These are phyloP conservation scores for Drosophila melanogaster DNA, from an alignment of 1,140 invertebrate genomes.

Conservation along the genomic window DNA sequence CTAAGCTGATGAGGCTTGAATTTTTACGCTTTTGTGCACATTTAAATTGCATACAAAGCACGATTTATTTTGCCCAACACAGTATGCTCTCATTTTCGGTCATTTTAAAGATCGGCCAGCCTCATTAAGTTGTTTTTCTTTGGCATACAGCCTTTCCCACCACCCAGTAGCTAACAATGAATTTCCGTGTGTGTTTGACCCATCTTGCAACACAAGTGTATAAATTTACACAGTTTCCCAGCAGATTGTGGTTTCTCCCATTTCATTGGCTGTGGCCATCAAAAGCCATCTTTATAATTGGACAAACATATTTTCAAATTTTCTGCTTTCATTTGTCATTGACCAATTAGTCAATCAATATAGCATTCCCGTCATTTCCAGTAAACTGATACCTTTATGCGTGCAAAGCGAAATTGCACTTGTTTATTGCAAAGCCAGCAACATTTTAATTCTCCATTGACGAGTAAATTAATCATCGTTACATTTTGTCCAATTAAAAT, in stretches of 20 bases:
- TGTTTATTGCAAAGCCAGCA: background rate
- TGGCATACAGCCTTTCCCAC: background rate
- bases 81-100: background rate
- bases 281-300: slow-evolving; percentile 6
- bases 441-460: background rate
- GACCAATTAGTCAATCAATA: slow-evolving; percentile 21
- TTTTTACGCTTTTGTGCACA: slow-evolving; percentile 19
- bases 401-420: slow-evolving; percentile 9
- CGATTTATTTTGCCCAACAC: background rate
- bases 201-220: background rate
- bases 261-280: no score
- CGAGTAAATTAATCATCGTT: slow-evolving; percentile 9
- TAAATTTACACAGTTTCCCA: background rate
- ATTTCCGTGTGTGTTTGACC: background rate
- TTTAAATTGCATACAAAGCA: slow-evolving; percentile 9
- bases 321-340: background rate
- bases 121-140: slow-evolving; percentile 3
- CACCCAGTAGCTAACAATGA: background rate
- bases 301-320: background rate
- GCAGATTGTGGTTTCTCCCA: background rate
- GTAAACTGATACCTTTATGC: background rate
- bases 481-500: slow-evolving; percentile 9
- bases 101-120: background rate
- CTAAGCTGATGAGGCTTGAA: slow-evolving; percentile 18
- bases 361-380: slow-evolving; percentile 2